phyloP scores from a whole-genome alignment of 2,113 vertebrate genomes.

The Hemibagrus wyckioides region DNA sequence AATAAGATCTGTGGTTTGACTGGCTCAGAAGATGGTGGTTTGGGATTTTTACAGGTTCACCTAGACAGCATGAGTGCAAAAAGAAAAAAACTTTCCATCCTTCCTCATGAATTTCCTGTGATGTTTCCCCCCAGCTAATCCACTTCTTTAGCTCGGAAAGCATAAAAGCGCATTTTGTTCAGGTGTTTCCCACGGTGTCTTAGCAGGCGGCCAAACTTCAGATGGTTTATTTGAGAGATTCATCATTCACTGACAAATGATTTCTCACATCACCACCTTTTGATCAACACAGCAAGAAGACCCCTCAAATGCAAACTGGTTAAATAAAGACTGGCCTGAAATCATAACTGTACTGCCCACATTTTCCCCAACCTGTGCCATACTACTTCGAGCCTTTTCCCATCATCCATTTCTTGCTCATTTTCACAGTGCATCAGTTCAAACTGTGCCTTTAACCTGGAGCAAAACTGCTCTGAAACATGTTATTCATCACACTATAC shows the following conservation, averaged over 20 bases:
- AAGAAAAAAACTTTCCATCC: not conserved
- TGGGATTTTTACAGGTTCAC: not conserved
- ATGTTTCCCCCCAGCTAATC: no score
- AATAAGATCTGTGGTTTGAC: no score
- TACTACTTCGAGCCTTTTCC: not conserved
- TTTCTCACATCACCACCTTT: not conserved
- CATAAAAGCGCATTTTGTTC: not conserved
- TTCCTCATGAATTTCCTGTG: not conserved
- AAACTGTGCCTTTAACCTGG: not conserved
- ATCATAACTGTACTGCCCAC: not conserved
- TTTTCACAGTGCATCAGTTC: not conserved
- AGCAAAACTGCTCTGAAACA: not conserved
- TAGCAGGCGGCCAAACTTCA: not conserved
- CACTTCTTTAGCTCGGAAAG: no score
- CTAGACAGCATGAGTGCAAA: not conserved
- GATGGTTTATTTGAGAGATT: not conserved
- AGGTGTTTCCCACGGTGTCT: not conserved
- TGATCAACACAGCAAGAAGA: not conserved
- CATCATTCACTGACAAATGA: not conserved
- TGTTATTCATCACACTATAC: not conserved
- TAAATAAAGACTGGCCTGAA: not conserved
- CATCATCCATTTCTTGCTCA: not conserved
- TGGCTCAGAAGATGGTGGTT: not conserved
- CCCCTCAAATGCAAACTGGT: slow-evolving; percentile 1
- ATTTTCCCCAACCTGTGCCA: not conserved